A percentile compares a stretch with the other conserved stretches of the same genome.
These are phyloP conservation scores for Mirza zaza DNA, from an alignment of 2,113 vertebrate species.

Conservation along the genomic window DNA sequence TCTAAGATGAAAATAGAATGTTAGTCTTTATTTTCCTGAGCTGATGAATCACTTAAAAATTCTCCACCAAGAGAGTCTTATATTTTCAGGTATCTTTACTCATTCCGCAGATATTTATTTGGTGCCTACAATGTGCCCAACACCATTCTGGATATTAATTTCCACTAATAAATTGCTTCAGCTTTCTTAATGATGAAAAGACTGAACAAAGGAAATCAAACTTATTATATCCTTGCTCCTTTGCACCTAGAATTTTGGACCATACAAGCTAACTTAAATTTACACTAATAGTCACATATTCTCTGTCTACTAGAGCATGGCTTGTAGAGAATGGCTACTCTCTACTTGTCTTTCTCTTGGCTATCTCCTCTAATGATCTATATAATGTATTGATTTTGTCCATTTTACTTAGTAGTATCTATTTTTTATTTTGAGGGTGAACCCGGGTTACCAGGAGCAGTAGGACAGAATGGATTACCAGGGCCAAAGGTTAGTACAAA, in stretches of 20 bases:
- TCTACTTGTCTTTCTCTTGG: too few relatives aligned
- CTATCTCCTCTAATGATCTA: not conserved
- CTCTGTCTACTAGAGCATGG: not conserved
- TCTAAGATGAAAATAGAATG: not conserved
- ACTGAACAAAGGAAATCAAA: not conserved
- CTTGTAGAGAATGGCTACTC: not conserved
- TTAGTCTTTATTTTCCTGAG: conserved; percentile 6
- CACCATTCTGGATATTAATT: not conserved
- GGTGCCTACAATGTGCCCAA: not conserved
- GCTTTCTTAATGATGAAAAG: conserved; percentile 35
- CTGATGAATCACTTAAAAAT: not conserved
- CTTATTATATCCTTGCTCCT: not conserved
- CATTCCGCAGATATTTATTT: not conserved
- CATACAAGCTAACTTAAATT: not conserved
- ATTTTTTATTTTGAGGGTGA: conserved; percentile 89
- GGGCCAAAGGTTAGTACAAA: conserved; percentile 91
- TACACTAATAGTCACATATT: not conserved
- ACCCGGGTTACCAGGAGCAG: conserved; percentile 87
- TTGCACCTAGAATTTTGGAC: not conserved
- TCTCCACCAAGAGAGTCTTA: not conserved
- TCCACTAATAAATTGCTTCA: not conserved
- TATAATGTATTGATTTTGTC: not conserved
- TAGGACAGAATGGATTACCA: conserved; percentile 90
- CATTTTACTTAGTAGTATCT: conserved; percentile 28
- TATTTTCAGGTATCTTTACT: conserved; percentile 1